Conservation (phyloP, 2,797 vertebrate species). For the Pogonophryne albipinna region DNA sequence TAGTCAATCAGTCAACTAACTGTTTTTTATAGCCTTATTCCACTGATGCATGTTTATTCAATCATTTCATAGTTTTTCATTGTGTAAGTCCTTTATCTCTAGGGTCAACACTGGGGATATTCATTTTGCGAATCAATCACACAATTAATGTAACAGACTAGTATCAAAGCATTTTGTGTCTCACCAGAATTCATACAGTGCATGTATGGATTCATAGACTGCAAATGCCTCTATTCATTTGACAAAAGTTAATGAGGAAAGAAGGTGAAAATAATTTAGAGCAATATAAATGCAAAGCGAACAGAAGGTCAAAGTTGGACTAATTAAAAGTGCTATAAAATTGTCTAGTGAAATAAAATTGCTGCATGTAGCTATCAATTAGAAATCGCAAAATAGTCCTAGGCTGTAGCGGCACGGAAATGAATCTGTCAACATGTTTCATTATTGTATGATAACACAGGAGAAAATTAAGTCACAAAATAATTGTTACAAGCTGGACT, state of each 20-base stretch:
- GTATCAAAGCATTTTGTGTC: slow-evolving; percentile 48
- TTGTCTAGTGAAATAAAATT: slow-evolving; percentile 73
- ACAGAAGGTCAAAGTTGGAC: slow-evolving; percentile 83
- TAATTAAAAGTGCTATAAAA: slow-evolving; percentile 84
- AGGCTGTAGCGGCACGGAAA: slow-evolving; percentile 73
- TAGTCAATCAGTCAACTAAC: slow-evolving; percentile 77
- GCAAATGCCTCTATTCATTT: slow-evolving; percentile 70
- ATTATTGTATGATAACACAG: slow-evolving; percentile 76
- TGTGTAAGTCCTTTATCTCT: not conserved
- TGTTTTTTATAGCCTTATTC: slow-evolving; percentile 64
- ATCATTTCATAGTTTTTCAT: slow-evolving; percentile 25
- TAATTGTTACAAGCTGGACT: slow-evolving; percentile 70
- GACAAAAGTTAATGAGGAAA: slow-evolving; percentile 79
- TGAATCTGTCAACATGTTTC: slow-evolving; percentile 83
- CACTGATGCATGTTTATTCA: slow-evolving; percentile 51
- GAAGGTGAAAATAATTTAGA: slow-evolving; percentile 81
- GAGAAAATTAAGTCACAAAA: slow-evolving; percentile 76
- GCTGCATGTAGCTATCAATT: slow-evolving; percentile 81
- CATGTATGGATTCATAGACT: slow-evolving; percentile 66
- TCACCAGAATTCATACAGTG: slow-evolving; percentile 36
- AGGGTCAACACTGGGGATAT: slow-evolving; percentile 22
- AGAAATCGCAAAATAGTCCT: slow-evolving; percentile 78
- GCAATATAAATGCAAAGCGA: slow-evolving; percentile 84
- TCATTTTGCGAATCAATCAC: slow-evolving; percentile 57
- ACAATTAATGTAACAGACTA: slow-evolving; percentile 43